phyloP scores from a whole-genome alignment of 2,797 vertebrate species.

The Denticeps clupeoides region DNA sequence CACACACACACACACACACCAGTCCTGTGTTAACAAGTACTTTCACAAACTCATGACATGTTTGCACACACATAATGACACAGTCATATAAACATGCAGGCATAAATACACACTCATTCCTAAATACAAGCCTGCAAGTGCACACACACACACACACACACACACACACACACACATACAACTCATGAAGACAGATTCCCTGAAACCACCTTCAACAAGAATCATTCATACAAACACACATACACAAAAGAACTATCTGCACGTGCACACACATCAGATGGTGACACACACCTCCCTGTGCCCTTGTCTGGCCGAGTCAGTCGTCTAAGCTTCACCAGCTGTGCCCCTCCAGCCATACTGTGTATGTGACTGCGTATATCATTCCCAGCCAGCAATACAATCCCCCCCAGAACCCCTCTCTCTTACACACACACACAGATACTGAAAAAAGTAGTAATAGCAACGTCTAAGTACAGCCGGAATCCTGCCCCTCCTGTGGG shows the following conservation, averaged over 20 bases:
- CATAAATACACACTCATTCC: background rate
- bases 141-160: background rate
- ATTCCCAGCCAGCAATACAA: too few relatives aligned
- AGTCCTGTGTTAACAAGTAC: too few relatives aligned
- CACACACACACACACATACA: too few relatives aligned
- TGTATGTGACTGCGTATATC: too few relatives aligned
- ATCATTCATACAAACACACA: background rate
- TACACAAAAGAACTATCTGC: background rate
- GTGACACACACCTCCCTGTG: background rate
- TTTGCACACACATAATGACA: background rate
- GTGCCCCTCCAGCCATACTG: too few relatives aligned
- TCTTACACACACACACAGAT: background rate
- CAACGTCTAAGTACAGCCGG: too few relatives aligned
- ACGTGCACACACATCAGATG: too few relatives aligned
- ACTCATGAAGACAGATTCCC: too few relatives aligned
- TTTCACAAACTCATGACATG: background rate
- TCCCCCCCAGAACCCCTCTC: too few relatives aligned
- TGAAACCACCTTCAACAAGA: background rate
- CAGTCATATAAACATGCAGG: background rate
- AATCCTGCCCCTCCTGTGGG: too few relatives aligned
- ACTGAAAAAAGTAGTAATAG: background rate
- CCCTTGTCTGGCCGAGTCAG: background rate
- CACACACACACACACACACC: background rate
- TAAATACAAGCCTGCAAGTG: background rate
- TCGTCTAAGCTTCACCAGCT: too few relatives aligned